Conservation (phyloP, 2,113 vertebrate species). For the Tapirus terrestris region DNA sequence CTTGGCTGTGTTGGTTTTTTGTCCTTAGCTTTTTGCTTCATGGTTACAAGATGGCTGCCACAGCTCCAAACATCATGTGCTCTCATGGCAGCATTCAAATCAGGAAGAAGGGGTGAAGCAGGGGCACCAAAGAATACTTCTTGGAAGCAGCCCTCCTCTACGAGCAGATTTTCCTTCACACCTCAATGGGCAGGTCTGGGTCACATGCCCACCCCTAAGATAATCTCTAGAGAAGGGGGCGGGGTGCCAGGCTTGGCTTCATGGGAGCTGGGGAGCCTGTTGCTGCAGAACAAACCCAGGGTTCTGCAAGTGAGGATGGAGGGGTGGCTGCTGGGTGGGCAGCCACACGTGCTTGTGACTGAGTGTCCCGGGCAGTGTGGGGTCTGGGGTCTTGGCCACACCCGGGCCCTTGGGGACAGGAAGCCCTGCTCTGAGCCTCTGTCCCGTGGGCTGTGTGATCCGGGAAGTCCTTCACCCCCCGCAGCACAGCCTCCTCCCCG, state of each 20-base stretch:
- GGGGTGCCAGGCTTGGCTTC: not conserved
- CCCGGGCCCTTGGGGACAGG: not conserved
- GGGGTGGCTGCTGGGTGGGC: accelerated
- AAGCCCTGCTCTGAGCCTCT: not conserved
- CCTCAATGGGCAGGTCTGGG: no score
- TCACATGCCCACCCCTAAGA: not conserved
- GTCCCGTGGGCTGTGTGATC: accelerated
- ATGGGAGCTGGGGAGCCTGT: not conserved
- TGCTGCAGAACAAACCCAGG: not conserved
- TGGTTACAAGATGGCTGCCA: not conserved
- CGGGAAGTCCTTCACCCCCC: accelerated
- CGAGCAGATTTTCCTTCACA: not conserved
- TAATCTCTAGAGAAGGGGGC: not conserved
- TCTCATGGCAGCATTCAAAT: not conserved
- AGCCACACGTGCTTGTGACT: not conserved
- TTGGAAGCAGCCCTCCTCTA: not conserved
- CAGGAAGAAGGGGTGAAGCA: not conserved
- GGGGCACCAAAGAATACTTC: not conserved
- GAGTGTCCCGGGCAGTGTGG: not conserved
- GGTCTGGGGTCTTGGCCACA: not conserved
- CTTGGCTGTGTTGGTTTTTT: not conserved
- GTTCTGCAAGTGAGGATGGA: not conserved
- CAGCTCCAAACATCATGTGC: not conserved
- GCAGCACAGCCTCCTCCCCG: no score
- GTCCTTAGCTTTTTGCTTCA: not conserved